Conservation (phyloP, 2,888 invertebrate genomes). For the Lasioglossum zephyrum region DNA sequence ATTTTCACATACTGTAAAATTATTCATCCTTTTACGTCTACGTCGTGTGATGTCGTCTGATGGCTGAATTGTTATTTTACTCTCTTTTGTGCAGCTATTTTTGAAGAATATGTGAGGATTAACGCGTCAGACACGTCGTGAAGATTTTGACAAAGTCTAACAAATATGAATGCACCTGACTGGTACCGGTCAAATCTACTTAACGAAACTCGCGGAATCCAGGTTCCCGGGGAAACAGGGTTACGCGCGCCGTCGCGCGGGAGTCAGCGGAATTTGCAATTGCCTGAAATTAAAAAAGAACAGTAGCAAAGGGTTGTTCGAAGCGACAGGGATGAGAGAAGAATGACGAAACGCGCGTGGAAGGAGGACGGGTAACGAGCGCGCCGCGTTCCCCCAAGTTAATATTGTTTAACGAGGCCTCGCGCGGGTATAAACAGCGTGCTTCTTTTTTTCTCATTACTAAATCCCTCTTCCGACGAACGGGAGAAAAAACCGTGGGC, state of each 20-base stretch:
- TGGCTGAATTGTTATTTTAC: too few relatives aligned
- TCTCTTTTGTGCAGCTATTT: too few relatives aligned
- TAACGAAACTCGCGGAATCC: background rate
- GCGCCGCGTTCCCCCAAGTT: slow-evolving; percentile 26
- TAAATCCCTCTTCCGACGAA: slow-evolving; percentile 17
- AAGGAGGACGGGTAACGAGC: background rate
- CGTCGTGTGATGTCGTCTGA: too few relatives aligned
- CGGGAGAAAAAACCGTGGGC: background rate
- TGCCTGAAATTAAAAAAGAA: background rate
- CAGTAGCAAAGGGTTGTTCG: background rate
- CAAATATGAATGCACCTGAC: too few relatives aligned
- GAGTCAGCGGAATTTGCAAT: background rate
- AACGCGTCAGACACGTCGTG: too few relatives aligned
- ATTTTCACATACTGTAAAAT: too few relatives aligned
- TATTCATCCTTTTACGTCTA: too few relatives aligned
- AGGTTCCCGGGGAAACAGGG: background rate
- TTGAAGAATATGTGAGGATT: too few relatives aligned
- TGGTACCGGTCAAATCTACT: background rate
- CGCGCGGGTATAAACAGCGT: slow-evolving; percentile 15
- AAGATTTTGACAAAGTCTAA: too few relatives aligned
- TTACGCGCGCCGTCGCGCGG: background rate
- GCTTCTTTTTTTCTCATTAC: slow-evolving; percentile 5
- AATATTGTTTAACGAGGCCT: slow-evolving; percentile 49
- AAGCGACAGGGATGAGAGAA: background rate
- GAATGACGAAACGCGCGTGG: background rate